Base-by-base conservation (phyloP, 2,113 vertebrate genomes). In the Scytalopus superciliaris region DNA sequence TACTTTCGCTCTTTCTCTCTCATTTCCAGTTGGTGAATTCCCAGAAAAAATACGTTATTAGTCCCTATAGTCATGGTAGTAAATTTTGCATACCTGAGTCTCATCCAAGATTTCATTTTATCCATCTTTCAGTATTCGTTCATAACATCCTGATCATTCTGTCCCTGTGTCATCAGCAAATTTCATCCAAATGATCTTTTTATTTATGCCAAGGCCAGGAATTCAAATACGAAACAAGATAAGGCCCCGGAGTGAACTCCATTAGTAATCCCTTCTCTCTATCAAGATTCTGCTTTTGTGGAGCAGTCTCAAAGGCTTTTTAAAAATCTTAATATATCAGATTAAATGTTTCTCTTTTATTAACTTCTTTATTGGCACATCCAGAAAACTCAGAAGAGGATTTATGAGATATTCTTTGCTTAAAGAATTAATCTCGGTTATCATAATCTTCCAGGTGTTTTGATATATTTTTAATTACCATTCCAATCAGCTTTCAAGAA, bases 341-440 rank as follows among this genome's bases (percentile, higher is more conserved):
- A 95, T 91, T 35, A 94, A 86, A 86, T 75, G 49, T 63, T 92
- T 84, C 69, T 72, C 57, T 89, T 94, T 94, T 94, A 95, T 93
- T 93, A 94, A 89, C 45, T 91, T 75, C 70, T 84, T 91, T 84
- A 90, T 57, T 89, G 87, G 77, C 4, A 37, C 68, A 84, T 84
- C 11, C 60, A 31, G 16, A 89, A 87, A 95, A 63, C 35, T 52
- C 69, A 94, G 73, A 76, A 67, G 35, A 66, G 74, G 42, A 87
- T 93, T 95, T 95, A 93, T 72, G 64, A 96, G 47, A 59, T 75
- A 59, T 6, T 67, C 49, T 78, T 87, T 82, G 66, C 44, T 64
- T 78, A 87, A 91, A 84, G 53, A 84, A 94, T 87, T 94, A n/a
- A 67, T 79, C 56, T 87, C 6, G 7, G 84, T 89, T 95, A 87